A percentile compares a stretch with the other conserved stretches of the same genome.
These are phyloP conservation scores for Rhingia rostrata DNA, from an alignment of 2,888 invertebrate species.

Conservation along the genomic window DNA sequence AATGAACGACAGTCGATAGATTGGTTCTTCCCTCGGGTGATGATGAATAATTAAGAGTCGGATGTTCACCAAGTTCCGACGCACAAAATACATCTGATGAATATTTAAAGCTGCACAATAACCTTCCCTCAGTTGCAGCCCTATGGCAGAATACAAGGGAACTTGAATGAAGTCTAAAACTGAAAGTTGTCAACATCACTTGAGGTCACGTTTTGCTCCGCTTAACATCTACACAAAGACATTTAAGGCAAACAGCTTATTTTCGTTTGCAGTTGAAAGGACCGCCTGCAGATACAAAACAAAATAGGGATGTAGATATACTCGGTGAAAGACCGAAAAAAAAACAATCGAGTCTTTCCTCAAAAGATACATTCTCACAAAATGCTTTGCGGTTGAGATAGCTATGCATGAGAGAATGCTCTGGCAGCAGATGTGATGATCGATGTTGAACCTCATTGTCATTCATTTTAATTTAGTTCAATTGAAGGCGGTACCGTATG, in stretches of 20 bases:
- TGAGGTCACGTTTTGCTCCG: constrained; percentile 41
- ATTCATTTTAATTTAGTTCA: constrained; percentile 56
- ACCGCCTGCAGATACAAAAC: constrained; percentile 1
- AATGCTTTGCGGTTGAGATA: no score
- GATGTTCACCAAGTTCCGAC: not conserved
- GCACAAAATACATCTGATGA: constrained; percentile 1
- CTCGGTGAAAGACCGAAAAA: not conserved
- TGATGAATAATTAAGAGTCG: constrained; percentile 9
- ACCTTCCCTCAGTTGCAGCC: constrained; percentile 31
- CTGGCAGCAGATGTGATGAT: constrained; percentile 31
- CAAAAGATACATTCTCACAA: not conserved
- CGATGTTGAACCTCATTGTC: constrained; percentile 32
- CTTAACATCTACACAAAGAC: constrained; percentile 23
- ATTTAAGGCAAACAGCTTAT: not conserved
- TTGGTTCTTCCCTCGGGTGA: not conserved
- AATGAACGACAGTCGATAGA: constrained; percentile 21
- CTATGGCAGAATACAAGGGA: constrained; percentile 32
- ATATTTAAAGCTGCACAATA: constrained; percentile 30
- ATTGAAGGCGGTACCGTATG: constrained; percentile 31
- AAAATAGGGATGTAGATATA: not conserved
- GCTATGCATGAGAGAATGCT: not conserved
- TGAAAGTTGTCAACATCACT: constrained; percentile 18
- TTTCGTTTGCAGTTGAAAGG: not conserved
- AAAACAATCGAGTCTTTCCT: not conserved
- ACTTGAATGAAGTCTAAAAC: constrained; percentile 35